A percentile compares a stretch with the other conserved stretches of the same genome.
phyloP scores from a whole-genome alignment of 2,113 vertebrate genomes.

The Cygnus atratus region DNA sequence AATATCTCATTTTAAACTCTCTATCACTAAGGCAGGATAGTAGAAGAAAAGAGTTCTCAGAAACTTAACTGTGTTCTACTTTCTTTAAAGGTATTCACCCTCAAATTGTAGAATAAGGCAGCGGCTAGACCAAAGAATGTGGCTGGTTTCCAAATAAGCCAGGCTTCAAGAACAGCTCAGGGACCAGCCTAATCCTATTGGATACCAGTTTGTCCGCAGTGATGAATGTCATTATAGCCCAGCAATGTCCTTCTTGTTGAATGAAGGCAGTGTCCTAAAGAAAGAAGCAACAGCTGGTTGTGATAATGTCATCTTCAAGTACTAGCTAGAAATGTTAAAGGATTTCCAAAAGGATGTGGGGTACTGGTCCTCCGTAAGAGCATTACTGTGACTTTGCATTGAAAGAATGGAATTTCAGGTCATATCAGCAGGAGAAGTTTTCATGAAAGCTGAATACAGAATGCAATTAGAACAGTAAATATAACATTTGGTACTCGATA shows the following conservation, averaged over 20 bases:
- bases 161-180: not conserved
- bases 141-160: not conserved
- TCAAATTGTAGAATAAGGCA: not conserved
- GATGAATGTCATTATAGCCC: not conserved
- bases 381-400: not conserved
- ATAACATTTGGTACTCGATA: not conserved
- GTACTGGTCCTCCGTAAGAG: not conserved
- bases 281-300: not conserved
- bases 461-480: not conserved
- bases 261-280: not conserved
- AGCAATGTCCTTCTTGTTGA: not conserved
- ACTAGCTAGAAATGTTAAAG: not conserved
- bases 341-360: not conserved
- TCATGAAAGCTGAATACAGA: not conserved
- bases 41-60: not conserved
- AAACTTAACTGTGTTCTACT: not conserved
- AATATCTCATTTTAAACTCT: not conserved
- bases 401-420: not conserved
- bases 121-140: not conserved
- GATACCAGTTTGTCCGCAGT: not conserved
- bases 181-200: not conserved
- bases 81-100: not conserved
- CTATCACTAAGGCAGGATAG: not conserved
- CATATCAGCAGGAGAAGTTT: not conserved
- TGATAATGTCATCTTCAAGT: not conserved